Base-by-base conservation (phyloP, 2,888 invertebrate genomes). In the Meiosimyza platycephala region DNA sequence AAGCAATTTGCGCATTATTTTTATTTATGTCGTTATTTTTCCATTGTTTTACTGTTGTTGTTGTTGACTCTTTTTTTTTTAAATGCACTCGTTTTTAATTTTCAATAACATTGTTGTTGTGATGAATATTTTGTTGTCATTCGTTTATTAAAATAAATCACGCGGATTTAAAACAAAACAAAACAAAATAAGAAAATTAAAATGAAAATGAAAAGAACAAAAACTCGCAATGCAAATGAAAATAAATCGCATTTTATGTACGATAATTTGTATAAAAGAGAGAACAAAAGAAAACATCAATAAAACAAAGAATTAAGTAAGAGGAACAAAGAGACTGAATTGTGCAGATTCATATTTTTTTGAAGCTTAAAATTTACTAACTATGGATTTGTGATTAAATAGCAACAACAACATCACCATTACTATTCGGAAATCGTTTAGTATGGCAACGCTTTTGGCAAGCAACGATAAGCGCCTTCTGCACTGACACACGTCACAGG, bases 1-100 rank as follows among this genome's bases (percentile, higher is more conserved):
- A 28, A 54, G 18, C 66, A 54, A 54, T 66, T 66, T 66, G 66
- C 66, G 66, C 66, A 66, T 55, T 66, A 66, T 66, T 54, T 66
- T 54, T 18, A 47, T 55, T 55, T 47, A 55, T 48, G 15, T 63
- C 50, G 4, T 64, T 64, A n/a, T 64, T 64, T 18, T 40, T 40
- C 40, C 40, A 40, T 9, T 40, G 40, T 40, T 40, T 40, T 40
- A 11, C 18, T 57, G 6, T n/a, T n/a, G n/a, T n/a, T n/a, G 18
- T 59, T 22, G 22, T 59, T 59, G 22, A 28, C 28, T 11, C 5
- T 4, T 15, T 62, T 47, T 28, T 48, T 62, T 40, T 40, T 40
- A n/a, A 47, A 50, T 63, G 63, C 63, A 48, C 48, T 63, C 48
- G 11, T 28, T 28, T 33, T 63, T 13, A 60, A 60, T n/a, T 16